Percentiles rank a stretch among this genome's conserved stretches.
These are phyloP conservation scores for Ptychochromis oligacanthus DNA, from an alignment of 2,113 vertebrate species.

Conservation along the genomic window DNA sequence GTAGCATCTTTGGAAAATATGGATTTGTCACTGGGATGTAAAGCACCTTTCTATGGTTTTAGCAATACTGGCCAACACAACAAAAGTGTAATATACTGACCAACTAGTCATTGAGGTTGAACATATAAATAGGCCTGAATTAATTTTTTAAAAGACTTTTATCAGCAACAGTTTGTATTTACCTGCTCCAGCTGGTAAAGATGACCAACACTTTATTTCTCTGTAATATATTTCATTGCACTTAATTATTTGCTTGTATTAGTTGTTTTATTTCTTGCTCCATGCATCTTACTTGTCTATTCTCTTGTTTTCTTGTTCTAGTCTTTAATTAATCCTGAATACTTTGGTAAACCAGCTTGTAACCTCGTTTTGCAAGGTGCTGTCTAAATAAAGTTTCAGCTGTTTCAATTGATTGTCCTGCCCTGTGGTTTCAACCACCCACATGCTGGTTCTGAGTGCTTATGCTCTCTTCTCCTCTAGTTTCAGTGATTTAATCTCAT, in stretches of 20 bases:
- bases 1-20: not conserved
- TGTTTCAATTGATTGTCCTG: not conserved
- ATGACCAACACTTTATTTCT: no score
- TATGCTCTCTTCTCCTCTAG: not conserved
- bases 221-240: not conserved
- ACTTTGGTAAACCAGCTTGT: not conserved
- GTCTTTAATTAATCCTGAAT: not conserved
- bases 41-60: not conserved
- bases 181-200: not conserved
- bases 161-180: not conserved
- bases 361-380: not conserved
- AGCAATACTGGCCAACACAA: not conserved
- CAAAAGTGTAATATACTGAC: not conserved
- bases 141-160: not conserved
- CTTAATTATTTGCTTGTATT: not conserved
- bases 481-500: not conserved
- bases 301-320: not conserved
- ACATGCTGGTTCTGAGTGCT: not conserved
- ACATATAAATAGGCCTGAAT: not conserved
- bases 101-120: not conserved
- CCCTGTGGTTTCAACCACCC: not conserved
- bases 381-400: not conserved
- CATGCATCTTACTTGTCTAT: not conserved
- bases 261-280: not conserved
- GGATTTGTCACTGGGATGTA: not conserved